Conservation (phyloP, 2,113 vertebrate species). For the Melanocharis versteri region DNA sequence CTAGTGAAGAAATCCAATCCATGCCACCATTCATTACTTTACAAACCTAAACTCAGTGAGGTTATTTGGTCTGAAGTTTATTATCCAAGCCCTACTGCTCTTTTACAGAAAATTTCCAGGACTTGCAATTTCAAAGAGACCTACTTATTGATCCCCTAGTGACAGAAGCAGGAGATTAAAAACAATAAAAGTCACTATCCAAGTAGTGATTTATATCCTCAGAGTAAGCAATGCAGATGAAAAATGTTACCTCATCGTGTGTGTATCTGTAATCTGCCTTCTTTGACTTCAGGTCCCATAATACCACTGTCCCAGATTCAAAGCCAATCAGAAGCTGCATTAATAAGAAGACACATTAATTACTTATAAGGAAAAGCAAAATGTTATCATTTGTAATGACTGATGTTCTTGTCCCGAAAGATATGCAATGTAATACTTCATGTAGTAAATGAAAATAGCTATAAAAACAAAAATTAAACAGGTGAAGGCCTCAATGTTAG, state of each 20-base stretch:
- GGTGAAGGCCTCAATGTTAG: background rate
- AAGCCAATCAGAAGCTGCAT: constrained; percentile 97
- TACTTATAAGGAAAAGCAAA: background rate
- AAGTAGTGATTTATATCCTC: background rate
- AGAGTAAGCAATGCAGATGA: background rate
- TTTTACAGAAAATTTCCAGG: background rate
- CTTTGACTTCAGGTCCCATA: constrained; percentile 99
- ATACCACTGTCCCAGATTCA: constrained; percentile 92
- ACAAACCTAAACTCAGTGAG: background rate
- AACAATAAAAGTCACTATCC: background rate
- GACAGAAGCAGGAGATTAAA: background rate
- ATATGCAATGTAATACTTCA: background rate
- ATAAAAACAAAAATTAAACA: background rate
- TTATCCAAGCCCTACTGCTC: background rate
- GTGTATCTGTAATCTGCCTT: constrained; percentile 98
- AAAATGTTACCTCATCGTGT: constrained; percentile 90
- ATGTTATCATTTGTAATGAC: constrained; percentile 16
- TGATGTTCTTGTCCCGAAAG: background rate
- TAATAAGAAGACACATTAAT: constrained; percentile 26
- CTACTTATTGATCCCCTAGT: background rate
- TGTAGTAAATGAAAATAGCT: background rate
- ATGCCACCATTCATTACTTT: background rate
- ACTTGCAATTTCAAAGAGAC: background rate
- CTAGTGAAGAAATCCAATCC: background rate
- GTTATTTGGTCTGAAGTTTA: background rate